A percentile compares a stretch with the other conserved stretches of the same genome.
phyloP scores from a whole-genome alignment of 2,113 vertebrate genomes.

The Upupa epops region DNA sequence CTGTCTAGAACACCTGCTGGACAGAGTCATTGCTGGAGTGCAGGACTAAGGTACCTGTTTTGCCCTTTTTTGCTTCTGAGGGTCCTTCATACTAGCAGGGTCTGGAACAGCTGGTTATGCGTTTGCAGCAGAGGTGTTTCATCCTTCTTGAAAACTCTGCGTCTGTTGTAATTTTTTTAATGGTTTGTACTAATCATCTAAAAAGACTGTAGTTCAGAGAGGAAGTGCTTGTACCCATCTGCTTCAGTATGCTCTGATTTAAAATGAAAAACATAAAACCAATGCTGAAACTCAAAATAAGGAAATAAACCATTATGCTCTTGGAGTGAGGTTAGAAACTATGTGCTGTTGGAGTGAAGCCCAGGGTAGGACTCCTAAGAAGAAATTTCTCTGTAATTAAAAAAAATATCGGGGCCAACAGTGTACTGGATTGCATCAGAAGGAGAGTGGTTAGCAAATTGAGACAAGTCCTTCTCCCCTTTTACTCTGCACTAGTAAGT shows the following conservation, averaged over 20 bases:
- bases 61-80: background rate
- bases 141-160: background rate
- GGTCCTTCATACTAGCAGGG: background rate
- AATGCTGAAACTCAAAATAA: no score
- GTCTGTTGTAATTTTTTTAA: background rate
- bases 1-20: background rate
- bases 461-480: no score
- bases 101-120: background rate
- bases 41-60: background rate
- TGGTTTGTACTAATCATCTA: background rate
- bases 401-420: no score
- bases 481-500: no score
- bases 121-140: background rate
- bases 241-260: background rate
- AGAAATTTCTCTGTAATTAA: background rate
- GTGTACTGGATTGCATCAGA: no score
- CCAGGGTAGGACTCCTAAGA: background rate
- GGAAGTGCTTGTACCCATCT: background rate
- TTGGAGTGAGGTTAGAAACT: background rate
- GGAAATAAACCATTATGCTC: background rate
- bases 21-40: background rate
- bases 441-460: no score
- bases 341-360: background rate
- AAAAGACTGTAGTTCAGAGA: background rate
- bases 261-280: background rate